These are phyloP conservation scores for Xyliphius kryptos DNA, from an alignment of 2,113 vertebrate genomes.

Conservation along the genomic window DNA sequence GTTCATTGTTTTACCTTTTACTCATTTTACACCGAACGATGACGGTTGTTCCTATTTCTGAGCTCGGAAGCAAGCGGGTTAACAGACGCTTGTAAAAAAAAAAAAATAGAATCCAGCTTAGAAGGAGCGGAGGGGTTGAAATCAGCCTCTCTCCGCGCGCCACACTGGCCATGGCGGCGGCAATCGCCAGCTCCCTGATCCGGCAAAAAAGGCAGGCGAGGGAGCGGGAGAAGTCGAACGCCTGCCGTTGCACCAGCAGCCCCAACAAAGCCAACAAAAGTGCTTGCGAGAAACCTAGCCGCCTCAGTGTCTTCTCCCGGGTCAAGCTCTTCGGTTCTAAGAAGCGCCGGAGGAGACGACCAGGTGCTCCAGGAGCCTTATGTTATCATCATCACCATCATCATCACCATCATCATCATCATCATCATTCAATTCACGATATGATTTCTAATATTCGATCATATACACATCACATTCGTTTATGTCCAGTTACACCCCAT, in stretches of 20 bases:
- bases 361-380: constrained; percentile 73
- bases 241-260: constrained; percentile 94
- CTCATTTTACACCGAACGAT: no score
- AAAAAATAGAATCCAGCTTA: no score
- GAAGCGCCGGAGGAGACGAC: constrained; percentile 87
- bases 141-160: constrained; percentile 33
- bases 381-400: neutral
- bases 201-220: constrained; percentile 95
- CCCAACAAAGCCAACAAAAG: constrained; percentile 92
- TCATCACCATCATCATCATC: neutral
- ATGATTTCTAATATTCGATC: no score
- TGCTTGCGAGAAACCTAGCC: constrained; percentile 84
- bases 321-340: constrained; percentile 98
- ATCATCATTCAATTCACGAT: no score
- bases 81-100: no score
- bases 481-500: no score
- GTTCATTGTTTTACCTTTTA: no score
- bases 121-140: constrained; percentile 27
- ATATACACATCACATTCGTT: no score
- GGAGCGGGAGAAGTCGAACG: constrained; percentile 93
- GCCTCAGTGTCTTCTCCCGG: constrained; percentile 92
- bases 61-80: no score
- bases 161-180: constrained; percentile 92
- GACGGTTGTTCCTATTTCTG: no score
- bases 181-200: constrained; percentile 98